Evolutionary conservation across 2,888 invertebrate species (phyloP).

Genomic region (Hirudinaria manillensis): DNA sequence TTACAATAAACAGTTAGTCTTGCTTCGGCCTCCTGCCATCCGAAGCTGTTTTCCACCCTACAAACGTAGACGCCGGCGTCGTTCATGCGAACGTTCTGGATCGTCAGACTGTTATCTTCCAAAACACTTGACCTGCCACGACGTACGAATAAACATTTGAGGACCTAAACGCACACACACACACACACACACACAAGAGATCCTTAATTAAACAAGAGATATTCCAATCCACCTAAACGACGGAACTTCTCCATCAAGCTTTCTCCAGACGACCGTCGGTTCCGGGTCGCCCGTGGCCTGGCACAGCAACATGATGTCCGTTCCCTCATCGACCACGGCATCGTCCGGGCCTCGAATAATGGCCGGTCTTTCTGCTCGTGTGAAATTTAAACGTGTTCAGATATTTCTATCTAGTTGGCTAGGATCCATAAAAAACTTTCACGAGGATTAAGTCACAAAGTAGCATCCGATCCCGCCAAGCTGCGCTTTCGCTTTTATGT

Average conservation of each 20-base stretch:
- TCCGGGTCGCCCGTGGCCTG: slow-evolving; percentile 39
- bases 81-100: slow-evolving; percentile 36
- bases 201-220: background rate
- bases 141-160: background rate
- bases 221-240: background rate
- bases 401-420: background rate
- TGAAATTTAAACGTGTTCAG: background rate
- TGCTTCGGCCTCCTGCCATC: slow-evolving; percentile 69
- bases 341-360: slow-evolving; percentile 37
- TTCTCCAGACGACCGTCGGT: slow-evolving; percentile 40
- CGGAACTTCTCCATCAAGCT: slow-evolving; percentile 28
- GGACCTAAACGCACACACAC: background rate
- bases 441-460: slow-evolving; percentile 1
- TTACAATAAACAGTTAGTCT: slow-evolving; percentile 83
- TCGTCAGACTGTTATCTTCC: slow-evolving; percentile 38
- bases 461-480: background rate
- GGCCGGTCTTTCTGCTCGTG: slow-evolving; percentile 62
- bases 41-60: slow-evolving; percentile 40
- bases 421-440: background rate
- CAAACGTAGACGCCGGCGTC: slow-evolving; percentile 41
- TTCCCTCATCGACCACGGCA: slow-evolving; percentile 35
- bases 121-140: slow-evolving; percentile 36
- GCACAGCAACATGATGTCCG: slow-evolving; percentile 38
- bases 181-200: background rate
- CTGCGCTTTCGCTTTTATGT: no score